Evolutionary conservation across 2,113 vertebrate genomes (phyloP).

Genomic region (Numenius arquata): DNA sequence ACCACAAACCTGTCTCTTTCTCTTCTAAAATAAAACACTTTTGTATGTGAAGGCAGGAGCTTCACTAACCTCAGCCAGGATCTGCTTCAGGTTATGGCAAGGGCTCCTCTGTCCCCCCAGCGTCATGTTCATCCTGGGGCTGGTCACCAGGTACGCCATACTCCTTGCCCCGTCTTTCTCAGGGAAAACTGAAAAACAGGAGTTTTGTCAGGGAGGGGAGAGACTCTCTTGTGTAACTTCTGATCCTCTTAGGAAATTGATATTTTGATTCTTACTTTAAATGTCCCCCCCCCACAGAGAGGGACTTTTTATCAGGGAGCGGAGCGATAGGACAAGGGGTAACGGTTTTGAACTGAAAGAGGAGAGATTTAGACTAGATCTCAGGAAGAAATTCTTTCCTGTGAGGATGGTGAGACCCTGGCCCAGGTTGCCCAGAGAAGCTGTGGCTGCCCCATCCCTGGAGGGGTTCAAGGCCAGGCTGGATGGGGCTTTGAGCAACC

Average conservation of each 20-base stretch:
- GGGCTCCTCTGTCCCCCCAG: fast-evolving
- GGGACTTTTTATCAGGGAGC: not conserved
- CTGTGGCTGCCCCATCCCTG: not conserved
- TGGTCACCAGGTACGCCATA: not conserved
- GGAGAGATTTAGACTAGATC: not conserved
- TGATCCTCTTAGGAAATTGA: not conserved
- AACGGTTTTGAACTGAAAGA: not conserved
- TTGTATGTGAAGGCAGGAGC: not conserved
- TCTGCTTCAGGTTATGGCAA: not conserved
- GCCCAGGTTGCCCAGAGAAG: not conserved
- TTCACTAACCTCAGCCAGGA: not conserved
- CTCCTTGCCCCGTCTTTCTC: not conserved
- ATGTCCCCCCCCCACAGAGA: not conserved
- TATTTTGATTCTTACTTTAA: not conserved
- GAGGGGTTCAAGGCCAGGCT: not conserved
- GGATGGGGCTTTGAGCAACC: not conserved
- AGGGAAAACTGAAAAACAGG: not conserved
- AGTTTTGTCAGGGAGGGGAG: not conserved
- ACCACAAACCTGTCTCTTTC: not conserved
- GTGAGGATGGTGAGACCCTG: not conserved
- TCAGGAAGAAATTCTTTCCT: not conserved
- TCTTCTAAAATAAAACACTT: not conserved
- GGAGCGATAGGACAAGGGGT: not conserved
- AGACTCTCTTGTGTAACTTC: not conserved
- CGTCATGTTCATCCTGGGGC: not conserved